phyloP scores from a whole-genome alignment of 2,113 vertebrate species.

The Rhinolophus ferrumequinum region DNA sequence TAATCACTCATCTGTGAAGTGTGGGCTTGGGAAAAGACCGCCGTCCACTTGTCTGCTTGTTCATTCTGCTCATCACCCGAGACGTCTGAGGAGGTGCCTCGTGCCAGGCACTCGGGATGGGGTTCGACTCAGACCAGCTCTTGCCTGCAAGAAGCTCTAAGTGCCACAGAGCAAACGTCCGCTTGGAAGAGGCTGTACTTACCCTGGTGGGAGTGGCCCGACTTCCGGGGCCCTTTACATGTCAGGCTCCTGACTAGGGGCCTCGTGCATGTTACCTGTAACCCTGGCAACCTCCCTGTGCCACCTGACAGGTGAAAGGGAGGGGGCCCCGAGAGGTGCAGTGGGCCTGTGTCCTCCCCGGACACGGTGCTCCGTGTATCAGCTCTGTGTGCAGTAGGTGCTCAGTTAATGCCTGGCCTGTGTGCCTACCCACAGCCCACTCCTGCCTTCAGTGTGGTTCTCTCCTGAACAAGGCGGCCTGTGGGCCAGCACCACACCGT shows the following conservation, averaged over 20 bases:
- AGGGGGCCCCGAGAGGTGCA: too few species aligned
- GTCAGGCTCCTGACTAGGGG: accelerated
- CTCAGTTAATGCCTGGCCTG: too few species aligned
- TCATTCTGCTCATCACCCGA: not conserved
- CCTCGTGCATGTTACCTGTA: too few species aligned
- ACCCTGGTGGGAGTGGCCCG: too few species aligned
- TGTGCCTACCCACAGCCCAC: too few species aligned
- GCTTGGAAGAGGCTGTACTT: too few species aligned
- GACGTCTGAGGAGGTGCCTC: not conserved
- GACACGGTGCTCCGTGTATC: too few species aligned
- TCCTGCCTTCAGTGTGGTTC: accelerated
- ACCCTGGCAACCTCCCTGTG: too few species aligned
- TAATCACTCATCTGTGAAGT: not conserved
- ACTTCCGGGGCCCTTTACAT: accelerated
- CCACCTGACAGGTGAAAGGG: too few species aligned
- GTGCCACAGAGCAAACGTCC: accelerated
- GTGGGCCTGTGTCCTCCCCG: too few species aligned
- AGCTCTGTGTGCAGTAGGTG: too few species aligned
- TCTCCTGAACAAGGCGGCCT: not conserved
- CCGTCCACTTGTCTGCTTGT: accelerated
- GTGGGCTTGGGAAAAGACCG: not conserved
- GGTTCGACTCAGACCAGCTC: not conserved
- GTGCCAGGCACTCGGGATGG: not conserved
- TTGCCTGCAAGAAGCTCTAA: not conserved
- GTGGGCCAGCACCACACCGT: too few species aligned